Evolutionary conservation across 2,113 vertebrate genomes (phyloP), one percentile per base, ranked within the genome.

Genomic region (Campylorhamphus procurvoides): DNA sequence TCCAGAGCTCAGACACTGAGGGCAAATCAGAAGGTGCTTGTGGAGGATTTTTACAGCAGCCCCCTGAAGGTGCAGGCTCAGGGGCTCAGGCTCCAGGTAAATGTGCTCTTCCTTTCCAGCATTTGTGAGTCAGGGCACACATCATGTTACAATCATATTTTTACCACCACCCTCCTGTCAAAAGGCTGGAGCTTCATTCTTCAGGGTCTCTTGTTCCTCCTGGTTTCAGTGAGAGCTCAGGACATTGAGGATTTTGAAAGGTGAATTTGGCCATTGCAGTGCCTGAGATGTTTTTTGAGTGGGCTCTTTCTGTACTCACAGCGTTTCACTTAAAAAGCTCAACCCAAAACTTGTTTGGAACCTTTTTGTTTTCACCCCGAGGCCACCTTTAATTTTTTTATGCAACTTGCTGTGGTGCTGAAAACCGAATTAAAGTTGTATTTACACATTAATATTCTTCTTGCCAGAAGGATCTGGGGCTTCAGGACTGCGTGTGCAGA

Each of bases 1-100:
- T 93, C 27, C 89, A 98, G 98, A 94, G 79, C 33, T 96, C 95
- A 73, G 60, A 90, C 49, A n/a, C 80, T 62, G 86, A 95, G 74
- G 89, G 80, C 37, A 80, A 83, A 64, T 87, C 91, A 53, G 92
- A 94, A 96, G 90, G 55, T 44, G 40, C 47, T 46, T 56, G 58
- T 63, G 89, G 73, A 82, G 60, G 40, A 24, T 78, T 79, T 91
- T 72, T 71, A 33, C 92, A 76, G 71, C 62, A 80, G 37, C 55
- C 10, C 16, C 75, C 90, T 69, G 82, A 86, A 71, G 94, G 29
- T 79, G 76, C 80, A 72, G 67, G 47, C 40, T 84, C 64, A 76
- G 37, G 19, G 50, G 15, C 88, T 84, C 31, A 56, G 52, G 35
- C 53, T 63, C 60, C 92, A 84, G 96, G 95, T 96, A 78, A 95